A percentile compares a stretch with the other conserved stretches of the same genome.
phyloP scores from a whole-genome alignment of 2,797 vertebrate species.

The Pangasius sanitwongsei region DNA sequence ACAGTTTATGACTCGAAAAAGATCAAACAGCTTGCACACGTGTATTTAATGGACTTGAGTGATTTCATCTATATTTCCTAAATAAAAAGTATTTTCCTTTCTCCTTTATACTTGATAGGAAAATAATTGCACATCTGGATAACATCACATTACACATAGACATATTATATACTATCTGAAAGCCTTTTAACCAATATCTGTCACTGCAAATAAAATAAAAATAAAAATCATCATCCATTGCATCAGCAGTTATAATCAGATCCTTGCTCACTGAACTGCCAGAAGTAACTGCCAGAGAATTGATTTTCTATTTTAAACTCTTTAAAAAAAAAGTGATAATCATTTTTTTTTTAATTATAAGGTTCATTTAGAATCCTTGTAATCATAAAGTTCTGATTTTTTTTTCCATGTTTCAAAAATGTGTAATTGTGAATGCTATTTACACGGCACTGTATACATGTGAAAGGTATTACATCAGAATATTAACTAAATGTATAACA shows the following conservation, averaged over 20 bases:
- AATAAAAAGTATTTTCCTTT: neutral
- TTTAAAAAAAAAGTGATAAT: neutral
- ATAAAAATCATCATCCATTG: neutral
- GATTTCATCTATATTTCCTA: neutral
- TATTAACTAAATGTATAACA: neutral
- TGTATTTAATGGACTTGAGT: neutral
- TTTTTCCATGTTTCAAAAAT: too few species aligned
- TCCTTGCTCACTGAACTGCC: neutral
- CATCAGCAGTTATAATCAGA: slow-evolving; percentile 10
- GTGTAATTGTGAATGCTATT: too few species aligned
- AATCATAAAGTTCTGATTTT: neutral
- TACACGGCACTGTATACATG: neutral
- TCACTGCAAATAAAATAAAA: neutral
- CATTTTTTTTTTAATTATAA: too few species aligned
- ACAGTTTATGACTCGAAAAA: neutral
- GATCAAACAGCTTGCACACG: neutral
- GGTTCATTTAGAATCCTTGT: neutral
- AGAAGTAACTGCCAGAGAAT: neutral
- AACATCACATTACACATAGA: neutral
- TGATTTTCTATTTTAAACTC: neutral
- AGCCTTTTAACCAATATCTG: neutral
- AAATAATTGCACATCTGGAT: neutral
- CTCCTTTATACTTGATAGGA: neutral
- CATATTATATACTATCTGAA: neutral
- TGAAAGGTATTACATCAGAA: neutral